Evolutionary conservation across 53 echinoderm and acorn worm species (phyloP), one percentile per base, ranked within the genome.

Genomic region (Antedon mediterranea): DNA sequence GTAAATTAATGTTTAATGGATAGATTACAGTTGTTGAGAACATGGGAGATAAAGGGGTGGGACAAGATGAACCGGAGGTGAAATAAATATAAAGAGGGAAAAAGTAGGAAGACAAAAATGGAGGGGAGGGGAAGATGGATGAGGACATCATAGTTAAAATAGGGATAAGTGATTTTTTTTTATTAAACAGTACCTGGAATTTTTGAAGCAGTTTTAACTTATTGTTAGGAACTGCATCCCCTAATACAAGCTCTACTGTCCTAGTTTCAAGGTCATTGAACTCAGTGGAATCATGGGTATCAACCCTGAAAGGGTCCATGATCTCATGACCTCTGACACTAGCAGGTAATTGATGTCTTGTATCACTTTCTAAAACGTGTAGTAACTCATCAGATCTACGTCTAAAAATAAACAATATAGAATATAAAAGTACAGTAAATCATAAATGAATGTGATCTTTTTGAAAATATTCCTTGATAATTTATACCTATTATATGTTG

Each of bases 371-470:
- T 30, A 98, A 87, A 33, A 98, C 71, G n/a, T 90, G 89, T 44
- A 98, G 90, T 29, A 98, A 71, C 0, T 98, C 98, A 26, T 93
- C 98, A 31, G 93, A 57, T 57, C 57, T 18, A 8, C 57, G 57
- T 57, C 57, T 57, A 57, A 13, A 57, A 57, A 57, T n/a, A 57
- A 57, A 8, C 57, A 57, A 18, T 11, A 57, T 57, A 18, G 15
- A 4, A 11, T 57, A n/a, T n/a, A n/a, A n/a, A n/a, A n/a, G n/a
- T n/a, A n/a, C n/a, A n/a, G n/a, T 57, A 57, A 57, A 6, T 18
- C 57, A 18, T 57, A n/a, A n/a, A n/a, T n/a, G n/a, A n/a, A n/a
- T n/a, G n/a, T n/a, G n/a, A n/a, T n/a, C n/a, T n/a, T n/a, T n/a
- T n/a, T n/a, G n/a, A n/a, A n/a, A n/a, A n/a, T n/a, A n/a, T n/a